Evolutionary conservation across 35 echinoderm and acorn worm genomes (phyloP), one percentile per base, ranked within the genome.

Genomic region (Ophiothrix spiculata): DNA sequence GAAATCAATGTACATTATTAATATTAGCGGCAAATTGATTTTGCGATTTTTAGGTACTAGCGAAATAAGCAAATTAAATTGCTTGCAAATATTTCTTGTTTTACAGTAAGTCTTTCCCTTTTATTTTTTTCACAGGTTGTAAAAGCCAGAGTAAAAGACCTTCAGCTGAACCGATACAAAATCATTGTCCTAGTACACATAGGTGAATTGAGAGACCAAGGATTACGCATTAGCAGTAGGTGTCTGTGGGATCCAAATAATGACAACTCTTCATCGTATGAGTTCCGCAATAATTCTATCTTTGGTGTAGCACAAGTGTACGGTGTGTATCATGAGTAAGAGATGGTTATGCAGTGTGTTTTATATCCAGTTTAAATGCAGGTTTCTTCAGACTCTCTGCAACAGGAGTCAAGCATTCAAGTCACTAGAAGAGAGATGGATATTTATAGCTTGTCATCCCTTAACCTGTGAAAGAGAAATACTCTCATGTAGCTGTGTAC

Each of bases 171-270:
- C 12, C 79, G 96, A 21, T 99, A 89, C 83, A 99, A 94, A 84
- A 93, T 99, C 31, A 94, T 99, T 12, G 93, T 86, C 64, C 39
- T 99, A 38, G 92, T 99, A 35, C 96, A 99, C 83, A 99, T 99
- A 4, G 96, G 96, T 10, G 83, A 99, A 79, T 80, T 99, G 13
- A 88, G 81, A 31, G 96, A 99, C 89, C 96, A 99, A 81, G 96
- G 95, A 23, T 75, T 99, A 63, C 85, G 82, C 36, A 83, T 99
- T 14, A 86, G 86, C 37, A 99, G 96, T 80, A 81, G 96, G 1
- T 99, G 96, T 85, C 83, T 99, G 36, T 94, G 92, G 96, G 96
- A 99, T 54, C 80, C 89, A 31, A 33, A 80, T 31, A 85, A 90
- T 79, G 96, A 99, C 80, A 99, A 75, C 39, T 99, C 89, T 21